Evolutionary conservation across 2,113 vertebrate species (phyloP), one percentile per base, ranked within the genome.

Genomic region (Pedionomus torquatus): DNA sequence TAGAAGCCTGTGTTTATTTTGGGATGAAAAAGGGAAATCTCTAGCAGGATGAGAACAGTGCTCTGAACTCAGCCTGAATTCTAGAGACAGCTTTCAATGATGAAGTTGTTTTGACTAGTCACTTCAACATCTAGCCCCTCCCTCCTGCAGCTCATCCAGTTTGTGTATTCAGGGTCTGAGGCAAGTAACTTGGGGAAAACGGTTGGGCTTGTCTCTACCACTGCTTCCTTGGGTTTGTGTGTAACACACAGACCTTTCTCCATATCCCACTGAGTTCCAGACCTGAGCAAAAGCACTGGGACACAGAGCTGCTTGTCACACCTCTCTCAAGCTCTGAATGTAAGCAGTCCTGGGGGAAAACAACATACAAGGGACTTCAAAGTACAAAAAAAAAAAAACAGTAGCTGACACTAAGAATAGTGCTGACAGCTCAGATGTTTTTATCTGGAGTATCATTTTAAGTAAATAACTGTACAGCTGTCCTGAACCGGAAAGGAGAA

Each of bases 1-100:
- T 20, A 76, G 83, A 83, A 69, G 83, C 44, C 39, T 18, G 64
- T 87, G 86, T 91, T 94, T 94, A 90, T 94, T 95, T 93, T 91
- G 93, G 87, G 86, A 94, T 54, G 41, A 94, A 89, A 94, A 86
- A 66, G 48, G 72, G 57, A 92, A 95, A 61, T 68, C 76, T 74
- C 77, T 72, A 92, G 60, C 33, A 33, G 46, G 76, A 92, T 92
- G 20, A 87, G 69, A 95, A 46, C 64, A 78, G 30, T 24, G 43
- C 46, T 92, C 81, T 46, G 8, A 89, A 86, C 48, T 92, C 8
- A 0, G n/a, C 44, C 21, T 24, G 48, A 94, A 87, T 90, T 91
- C 76, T 41, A 93, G 44, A 83, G 58, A 83, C 66, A 57, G 58
- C 41, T 85, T 68, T 68, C 79, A 64, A 54, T 63, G 28, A 92